Evolutionary conservation across 2,888 invertebrate genomes (phyloP).

Genomic region (Drosophila aldrichi): DNA sequence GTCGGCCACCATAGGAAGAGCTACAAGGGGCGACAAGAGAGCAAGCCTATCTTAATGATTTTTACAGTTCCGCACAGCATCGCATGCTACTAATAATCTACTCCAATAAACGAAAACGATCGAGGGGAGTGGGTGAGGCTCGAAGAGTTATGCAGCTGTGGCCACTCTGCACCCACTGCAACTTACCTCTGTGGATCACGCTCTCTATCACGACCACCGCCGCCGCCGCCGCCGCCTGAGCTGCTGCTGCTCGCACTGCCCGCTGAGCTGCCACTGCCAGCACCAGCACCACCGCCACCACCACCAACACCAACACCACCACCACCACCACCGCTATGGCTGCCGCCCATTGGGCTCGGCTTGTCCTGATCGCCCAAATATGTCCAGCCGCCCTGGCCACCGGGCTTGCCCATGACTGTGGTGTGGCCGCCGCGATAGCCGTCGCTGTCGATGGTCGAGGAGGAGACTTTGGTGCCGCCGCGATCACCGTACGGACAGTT

Average conservation of each 20-base stretch:
- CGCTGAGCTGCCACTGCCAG: constrained; percentile 51
- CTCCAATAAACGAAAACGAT: not conserved
- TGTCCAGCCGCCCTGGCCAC: constrained; percentile 66
- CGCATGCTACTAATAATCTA: constrained; percentile 4
- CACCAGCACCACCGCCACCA: constrained; percentile 47
- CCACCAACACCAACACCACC: constrained; percentile 43
- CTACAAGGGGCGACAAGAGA: constrained; percentile 85
- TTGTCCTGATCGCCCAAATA: constrained; percentile 81
- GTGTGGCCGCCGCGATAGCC: constrained; percentile 65
- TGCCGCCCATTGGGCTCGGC: constrained; percentile 37
- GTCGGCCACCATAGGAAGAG: constrained; percentile 85
- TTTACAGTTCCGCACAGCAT: constrained; percentile 60
- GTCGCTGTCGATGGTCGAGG: constrained; percentile 73
- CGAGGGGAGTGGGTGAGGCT: constrained; percentile 1
- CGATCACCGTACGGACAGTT: constrained; percentile 72
- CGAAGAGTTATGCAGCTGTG: constrained; percentile 6
- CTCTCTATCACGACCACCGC: constrained; percentile 58
- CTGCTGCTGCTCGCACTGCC: constrained; percentile 42
- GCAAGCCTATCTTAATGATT: constrained; percentile 84
- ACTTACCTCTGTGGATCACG: constrained; percentile 74
- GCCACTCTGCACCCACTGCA: constrained; percentile 70
- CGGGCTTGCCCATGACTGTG: constrained; percentile 54
- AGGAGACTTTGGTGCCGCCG: constrained; percentile 72
- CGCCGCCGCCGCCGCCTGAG: constrained; percentile 41
- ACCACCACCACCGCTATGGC: constrained; percentile 50